phyloP scores from a whole-genome alignment of 1,140 invertebrate genomes.

The Philaenus spumarius region DNA sequence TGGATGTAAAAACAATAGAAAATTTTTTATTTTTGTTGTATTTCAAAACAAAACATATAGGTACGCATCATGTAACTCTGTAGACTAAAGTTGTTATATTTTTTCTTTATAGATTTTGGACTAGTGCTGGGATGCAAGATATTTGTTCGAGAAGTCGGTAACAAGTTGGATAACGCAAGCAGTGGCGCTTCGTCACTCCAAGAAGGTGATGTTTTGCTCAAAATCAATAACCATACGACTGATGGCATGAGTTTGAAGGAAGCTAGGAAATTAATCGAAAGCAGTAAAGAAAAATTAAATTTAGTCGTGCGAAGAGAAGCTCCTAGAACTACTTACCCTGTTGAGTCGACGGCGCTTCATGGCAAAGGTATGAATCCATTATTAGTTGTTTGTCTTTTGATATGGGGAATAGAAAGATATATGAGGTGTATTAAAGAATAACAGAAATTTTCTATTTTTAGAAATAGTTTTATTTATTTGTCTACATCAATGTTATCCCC shows the following conservation, averaged over 20 bases:
- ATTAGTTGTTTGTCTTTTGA: no score
- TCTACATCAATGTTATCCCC: no score
- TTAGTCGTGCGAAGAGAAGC: constrained; percentile 73
- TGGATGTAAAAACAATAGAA: no score
- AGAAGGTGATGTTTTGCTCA: constrained; percentile 87
- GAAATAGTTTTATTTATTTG: no score
- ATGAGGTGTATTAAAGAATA: no score
- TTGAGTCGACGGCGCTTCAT: constrained; percentile 30
- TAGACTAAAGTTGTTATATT: no score
- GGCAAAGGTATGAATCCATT: constrained; percentile 32
- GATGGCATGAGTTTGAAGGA: constrained; percentile 92
- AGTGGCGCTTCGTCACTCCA: constrained; percentile 49
- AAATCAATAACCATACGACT: constrained; percentile 73
- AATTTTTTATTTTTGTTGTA: no score
- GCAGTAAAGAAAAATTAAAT: constrained; percentile 85
- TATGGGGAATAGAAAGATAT: no score
- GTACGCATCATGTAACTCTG: no score
- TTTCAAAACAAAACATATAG: no score
- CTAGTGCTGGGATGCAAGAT: constrained; percentile 87
- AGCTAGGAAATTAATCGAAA: constrained; percentile 87
- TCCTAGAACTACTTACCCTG: constrained; percentile 22
- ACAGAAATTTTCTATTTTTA: no score
- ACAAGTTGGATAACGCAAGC: constrained; percentile 37
- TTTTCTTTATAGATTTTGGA: constrained; percentile 96
- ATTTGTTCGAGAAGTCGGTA: constrained; percentile 44